These are phyloP conservation scores for Acinonyx jubatus DNA, from an alignment of 2,113 vertebrate genomes.

Conservation along the genomic window DNA sequence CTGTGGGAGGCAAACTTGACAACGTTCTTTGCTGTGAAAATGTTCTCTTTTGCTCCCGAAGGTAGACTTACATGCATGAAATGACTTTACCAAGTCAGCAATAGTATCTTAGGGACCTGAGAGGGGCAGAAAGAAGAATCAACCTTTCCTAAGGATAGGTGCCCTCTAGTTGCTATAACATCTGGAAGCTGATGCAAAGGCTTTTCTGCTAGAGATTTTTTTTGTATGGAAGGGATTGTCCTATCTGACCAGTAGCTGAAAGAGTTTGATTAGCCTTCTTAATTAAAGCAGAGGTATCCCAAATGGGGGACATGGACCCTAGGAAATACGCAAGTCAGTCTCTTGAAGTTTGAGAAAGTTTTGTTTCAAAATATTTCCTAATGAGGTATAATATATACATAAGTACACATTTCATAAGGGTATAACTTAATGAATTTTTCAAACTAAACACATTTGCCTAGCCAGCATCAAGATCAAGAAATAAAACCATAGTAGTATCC, in stretches of 20 bases:
- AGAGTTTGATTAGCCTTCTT: slow-evolving; percentile 45
- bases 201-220: slow-evolving; percentile 1
- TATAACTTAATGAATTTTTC: slow-evolving; percentile 28
- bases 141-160: slow-evolving; percentile 1
- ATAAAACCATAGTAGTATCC: neutral
- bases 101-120: neutral
- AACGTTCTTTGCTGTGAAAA: neutral
- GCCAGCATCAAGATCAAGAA: slow-evolving; percentile 10
- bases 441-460: neutral
- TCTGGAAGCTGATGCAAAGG: slow-evolving; percentile 15
- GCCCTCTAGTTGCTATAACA: slow-evolving; percentile 40
- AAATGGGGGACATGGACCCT: neutral
- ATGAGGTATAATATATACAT: neutral
- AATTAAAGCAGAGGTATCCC: slow-evolving; percentile 47
- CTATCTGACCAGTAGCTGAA: slow-evolving; percentile 11
- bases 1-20: neutral
- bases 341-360: slow-evolving; percentile 19
- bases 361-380: neutral
- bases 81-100: slow-evolving; percentile 16
- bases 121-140: neutral
- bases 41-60: neutral
- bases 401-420: neutral
- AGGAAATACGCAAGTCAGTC: slow-evolving; percentile 15
- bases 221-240: neutral
- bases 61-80: neutral